These are phyloP conservation scores for Apeira syringaria DNA, from an alignment of 2,888 invertebrate species.

Conservation along the genomic window DNA sequence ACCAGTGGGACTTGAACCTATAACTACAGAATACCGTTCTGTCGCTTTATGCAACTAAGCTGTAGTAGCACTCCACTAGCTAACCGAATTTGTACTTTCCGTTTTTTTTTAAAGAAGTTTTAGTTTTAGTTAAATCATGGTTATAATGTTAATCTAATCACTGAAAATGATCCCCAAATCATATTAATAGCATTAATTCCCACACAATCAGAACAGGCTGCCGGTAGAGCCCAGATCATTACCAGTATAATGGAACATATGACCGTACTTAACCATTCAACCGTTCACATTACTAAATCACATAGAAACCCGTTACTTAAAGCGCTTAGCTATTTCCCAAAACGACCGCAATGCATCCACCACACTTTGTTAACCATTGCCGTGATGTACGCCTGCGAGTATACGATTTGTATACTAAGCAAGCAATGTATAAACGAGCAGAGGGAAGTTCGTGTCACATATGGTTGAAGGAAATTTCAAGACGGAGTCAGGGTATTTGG, in stretches of 20 bases:
- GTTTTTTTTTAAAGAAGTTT: no score
- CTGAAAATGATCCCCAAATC: not conserved
- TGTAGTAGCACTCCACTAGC: no score
- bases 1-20: no score
- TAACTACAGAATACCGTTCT: no score
- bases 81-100: no score
- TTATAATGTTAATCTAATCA: no score
- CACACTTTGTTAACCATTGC: conserved; percentile 27
- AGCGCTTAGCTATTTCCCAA: conserved; percentile 33
- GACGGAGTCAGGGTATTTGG: conserved; percentile 46
- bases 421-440: conserved; percentile 27
- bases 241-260: conserved; percentile 21
- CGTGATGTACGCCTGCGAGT: not conserved
- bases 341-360: conserved; percentile 6
- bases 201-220: conserved; percentile 3
- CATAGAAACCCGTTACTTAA: conserved; percentile 25
- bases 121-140: no score
- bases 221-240: conserved; percentile 18
- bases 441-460: conserved; percentile 15
- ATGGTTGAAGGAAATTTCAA: conserved; percentile 29
- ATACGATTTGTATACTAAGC: not conserved
- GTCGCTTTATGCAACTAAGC: no score
- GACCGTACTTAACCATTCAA: conserved; percentile 28
- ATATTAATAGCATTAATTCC: conserved; percentile 14
- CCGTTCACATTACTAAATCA: conserved; percentile 30